Conservation (phyloP, 2,113 vertebrate species). For the Thamnaconus septentrionalis region DNA sequence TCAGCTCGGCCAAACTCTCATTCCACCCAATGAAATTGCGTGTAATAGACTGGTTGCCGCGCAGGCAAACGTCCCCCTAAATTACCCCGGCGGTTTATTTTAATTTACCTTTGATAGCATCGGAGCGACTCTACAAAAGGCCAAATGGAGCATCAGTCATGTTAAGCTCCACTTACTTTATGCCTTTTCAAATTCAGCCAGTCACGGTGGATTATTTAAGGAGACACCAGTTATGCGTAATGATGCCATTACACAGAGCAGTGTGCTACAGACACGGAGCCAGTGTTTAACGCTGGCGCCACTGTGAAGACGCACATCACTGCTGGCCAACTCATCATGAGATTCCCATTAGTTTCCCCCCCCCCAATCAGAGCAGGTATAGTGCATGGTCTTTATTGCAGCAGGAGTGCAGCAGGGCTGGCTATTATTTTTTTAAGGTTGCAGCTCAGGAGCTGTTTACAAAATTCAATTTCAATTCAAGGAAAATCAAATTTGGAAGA, state of each 20-base stretch:
- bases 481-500: no score
- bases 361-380: constrained; percentile 30
- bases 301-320: constrained; percentile 42
- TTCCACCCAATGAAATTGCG: constrained; percentile 31
- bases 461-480: no score
- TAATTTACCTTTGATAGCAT: constrained; percentile 6
- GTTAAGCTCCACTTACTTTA: constrained; percentile 26
- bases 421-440: no score
- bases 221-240: constrained; percentile 34
- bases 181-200: constrained; percentile 36
- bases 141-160: constrained; percentile 27
- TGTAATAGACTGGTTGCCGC: constrained; percentile 25
- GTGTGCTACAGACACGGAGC: constrained; percentile 43
- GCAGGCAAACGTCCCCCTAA: constrained; percentile 24
- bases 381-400: neutral
- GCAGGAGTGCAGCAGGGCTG: no score
- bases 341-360: constrained; percentile 41
- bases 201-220: constrained; percentile 42
- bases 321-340: constrained; percentile 60
- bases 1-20: constrained; percentile 15
- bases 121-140: constrained; percentile 18
- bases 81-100: constrained; percentile 12
- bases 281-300: constrained; percentile 55
- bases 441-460: no score
- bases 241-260: constrained; percentile 49